Percentiles rank a stretch among this genome's conserved stretches.
These are phyloP conservation scores for Catharus bicknelli DNA, from an alignment of 2,113 vertebrate species.

Conservation along the genomic window DNA sequence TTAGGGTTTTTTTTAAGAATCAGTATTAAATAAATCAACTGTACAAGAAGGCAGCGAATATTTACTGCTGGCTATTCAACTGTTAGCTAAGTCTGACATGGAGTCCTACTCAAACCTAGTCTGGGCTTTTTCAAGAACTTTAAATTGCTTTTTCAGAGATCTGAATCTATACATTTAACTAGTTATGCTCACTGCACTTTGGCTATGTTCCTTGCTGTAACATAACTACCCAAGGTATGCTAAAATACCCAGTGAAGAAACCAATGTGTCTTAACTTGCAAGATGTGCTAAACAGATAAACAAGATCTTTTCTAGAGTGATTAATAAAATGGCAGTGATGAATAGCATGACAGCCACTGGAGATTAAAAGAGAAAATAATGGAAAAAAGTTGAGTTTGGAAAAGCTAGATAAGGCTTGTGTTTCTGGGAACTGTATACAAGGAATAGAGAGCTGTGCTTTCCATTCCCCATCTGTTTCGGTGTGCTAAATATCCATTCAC, in stretches of 20 bases:
- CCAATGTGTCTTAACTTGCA: not conserved
- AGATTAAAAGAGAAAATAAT: conserved; percentile 4
- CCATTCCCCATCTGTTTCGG: not conserved
- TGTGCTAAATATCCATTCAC: not conserved
- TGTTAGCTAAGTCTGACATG: not conserved
- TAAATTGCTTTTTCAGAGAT: not conserved
- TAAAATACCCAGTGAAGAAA: conserved; percentile 2
- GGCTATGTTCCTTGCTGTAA: not conserved
- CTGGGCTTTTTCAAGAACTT: not conserved
- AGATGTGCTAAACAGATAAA: conserved; percentile 4
- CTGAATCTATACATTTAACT: not conserved
- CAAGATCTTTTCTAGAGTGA: not conserved
- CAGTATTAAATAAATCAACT: not conserved
- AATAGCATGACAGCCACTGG: not conserved
- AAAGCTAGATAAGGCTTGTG: not conserved
- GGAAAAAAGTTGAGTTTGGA: not conserved
- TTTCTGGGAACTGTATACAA: not conserved
- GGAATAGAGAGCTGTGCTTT: not conserved
- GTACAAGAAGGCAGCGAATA: not conserved
- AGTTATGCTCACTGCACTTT: not conserved
- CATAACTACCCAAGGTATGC: not conserved
- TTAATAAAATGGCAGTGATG: not conserved
- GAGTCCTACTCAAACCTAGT: not conserved
- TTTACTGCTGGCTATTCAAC: not conserved
- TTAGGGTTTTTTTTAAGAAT: not conserved